phyloP scores from a whole-genome alignment of 1,140 invertebrate species.

The Tigriopus japonicus region DNA sequence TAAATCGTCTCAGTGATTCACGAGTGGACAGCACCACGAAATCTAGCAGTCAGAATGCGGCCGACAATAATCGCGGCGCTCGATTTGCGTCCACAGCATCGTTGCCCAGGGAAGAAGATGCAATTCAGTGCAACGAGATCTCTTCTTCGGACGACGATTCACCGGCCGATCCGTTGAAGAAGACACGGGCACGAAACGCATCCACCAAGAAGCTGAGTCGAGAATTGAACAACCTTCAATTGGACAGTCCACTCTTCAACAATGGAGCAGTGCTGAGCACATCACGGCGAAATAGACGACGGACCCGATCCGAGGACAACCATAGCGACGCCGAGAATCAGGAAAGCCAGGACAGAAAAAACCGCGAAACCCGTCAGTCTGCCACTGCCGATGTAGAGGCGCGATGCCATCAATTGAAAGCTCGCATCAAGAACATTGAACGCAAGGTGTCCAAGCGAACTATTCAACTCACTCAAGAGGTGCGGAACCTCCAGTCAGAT shows the following conservation, averaged over 20 bases:
- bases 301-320: neutral
- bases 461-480: too few relatives aligned
- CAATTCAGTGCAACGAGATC: slow-evolving; percentile 12
- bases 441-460: too few relatives aligned
- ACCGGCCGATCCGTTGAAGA: neutral
- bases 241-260: neutral
- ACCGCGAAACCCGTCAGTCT: too few relatives aligned
- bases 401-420: too few relatives aligned
- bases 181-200: neutral
- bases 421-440: too few relatives aligned
- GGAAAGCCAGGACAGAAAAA: neutral
- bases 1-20: too few relatives aligned
- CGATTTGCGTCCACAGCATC: neutral
- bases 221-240: neutral
- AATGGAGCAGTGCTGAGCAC: too few relatives aligned
- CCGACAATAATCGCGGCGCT: neutral
- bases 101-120: neutral
- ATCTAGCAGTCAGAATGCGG: neutral
- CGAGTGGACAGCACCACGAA: neutral
- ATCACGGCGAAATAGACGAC: too few relatives aligned
- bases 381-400: too few relatives aligned
- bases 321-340: slow-evolving; percentile 8
- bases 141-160: neutral
- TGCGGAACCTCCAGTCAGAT: too few relatives aligned
- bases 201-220: neutral